Evolutionary conservation across 92 coral and sea anemone species (phyloP).

Genomic region (Zoanthus sansibaricus): DNA sequence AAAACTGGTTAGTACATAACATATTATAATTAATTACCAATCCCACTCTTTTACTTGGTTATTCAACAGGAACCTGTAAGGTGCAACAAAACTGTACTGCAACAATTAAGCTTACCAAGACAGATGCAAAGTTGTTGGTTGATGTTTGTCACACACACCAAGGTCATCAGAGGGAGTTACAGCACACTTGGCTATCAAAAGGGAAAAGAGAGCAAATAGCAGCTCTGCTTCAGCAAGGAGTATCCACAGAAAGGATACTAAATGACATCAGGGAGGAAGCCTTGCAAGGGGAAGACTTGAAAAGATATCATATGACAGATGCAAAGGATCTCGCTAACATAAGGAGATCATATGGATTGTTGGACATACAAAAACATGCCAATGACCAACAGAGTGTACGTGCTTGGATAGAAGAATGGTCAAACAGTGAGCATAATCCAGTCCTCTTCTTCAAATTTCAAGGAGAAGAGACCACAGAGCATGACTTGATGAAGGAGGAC

Average conservation of each 20-base stretch:
- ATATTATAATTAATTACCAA: too few species aligned
- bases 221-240: constrained; percentile 66
- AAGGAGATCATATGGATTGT: constrained; percentile 52
- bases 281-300: too few species aligned
- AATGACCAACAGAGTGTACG: constrained; percentile 69
- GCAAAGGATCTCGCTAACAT: constrained; percentile 60
- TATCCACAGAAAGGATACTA: constrained; percentile 43
- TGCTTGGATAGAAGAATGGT: constrained; percentile 63
- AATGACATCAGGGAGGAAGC: neutral
- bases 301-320: constrained; percentile 40
- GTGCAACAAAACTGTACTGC: constrained; percentile 45
- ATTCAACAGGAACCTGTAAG: constrained; percentile 31
- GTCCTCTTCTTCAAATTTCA: constrained; percentile 57
- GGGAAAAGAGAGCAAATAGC: constrained; percentile 59
- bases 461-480: constrained; percentile 52
- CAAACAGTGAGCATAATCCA: constrained; percentile 49
- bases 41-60: neutral
- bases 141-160: constrained; percentile 60
- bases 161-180: constrained; percentile 53
- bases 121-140: constrained; percentile 35
- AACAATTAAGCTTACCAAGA: neutral
- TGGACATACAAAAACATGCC: constrained; percentile 48
- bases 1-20: too few species aligned
- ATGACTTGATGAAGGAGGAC: constrained; percentile 45
- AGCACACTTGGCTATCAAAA: constrained; percentile 56